phyloP scores from a whole-genome alignment of 2,888 invertebrate genomes.

The Aplocera efformata region DNA sequence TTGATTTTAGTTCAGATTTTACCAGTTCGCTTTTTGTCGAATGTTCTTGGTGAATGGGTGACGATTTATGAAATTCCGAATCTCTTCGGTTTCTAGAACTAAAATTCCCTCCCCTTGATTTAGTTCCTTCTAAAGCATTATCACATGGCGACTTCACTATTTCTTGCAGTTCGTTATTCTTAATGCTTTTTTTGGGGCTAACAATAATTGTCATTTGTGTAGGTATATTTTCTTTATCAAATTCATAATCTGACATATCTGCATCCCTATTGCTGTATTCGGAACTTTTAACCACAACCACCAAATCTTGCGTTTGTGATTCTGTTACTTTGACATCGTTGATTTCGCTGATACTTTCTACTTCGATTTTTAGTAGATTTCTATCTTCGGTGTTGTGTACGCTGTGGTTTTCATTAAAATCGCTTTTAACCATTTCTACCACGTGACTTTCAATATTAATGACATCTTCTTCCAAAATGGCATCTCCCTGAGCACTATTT shows the following conservation, averaged over 20 bases:
- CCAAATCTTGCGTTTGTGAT: constrained; percentile 33
- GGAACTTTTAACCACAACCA: constrained; percentile 49
- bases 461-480: no score
- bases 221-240: constrained; percentile 24
- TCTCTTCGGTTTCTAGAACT: no score
- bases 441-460: no score
- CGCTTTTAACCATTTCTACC: neutral
- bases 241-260: constrained; percentile 21
- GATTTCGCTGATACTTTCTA: constrained; percentile 41
- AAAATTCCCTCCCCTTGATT: no score
- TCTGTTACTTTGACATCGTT: constrained; percentile 34
- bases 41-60: no score
- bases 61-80: no score
- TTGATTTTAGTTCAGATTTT: neutral
- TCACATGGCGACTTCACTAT: neutral
- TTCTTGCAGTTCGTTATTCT: neutral
- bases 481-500: neutral
- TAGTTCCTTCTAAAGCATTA: neutral
- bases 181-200: constrained; percentile 39
- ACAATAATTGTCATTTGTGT: constrained; percentile 51
- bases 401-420: neutral
- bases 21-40: neutral
- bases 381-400: constrained; percentile 15
- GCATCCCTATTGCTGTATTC: constrained; percentile 28
- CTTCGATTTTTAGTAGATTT: constrained; percentile 46